Percentiles rank a stretch among this genome's conserved stretches.
Conservation (phyloP, 2,888 invertebrate species). For the Xanthostigma xanthostigma region DNA sequence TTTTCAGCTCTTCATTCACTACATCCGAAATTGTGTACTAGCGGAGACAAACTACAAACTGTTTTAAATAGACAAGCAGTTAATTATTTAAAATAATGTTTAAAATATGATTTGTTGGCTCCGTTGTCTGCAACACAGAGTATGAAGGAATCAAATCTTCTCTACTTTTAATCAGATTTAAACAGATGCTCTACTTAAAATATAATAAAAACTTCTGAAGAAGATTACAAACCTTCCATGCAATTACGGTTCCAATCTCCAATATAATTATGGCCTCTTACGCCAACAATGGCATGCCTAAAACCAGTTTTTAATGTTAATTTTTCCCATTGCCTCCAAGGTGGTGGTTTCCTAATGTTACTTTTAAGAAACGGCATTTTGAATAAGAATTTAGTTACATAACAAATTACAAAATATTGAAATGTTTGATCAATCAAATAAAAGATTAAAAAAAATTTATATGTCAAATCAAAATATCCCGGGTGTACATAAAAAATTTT, state of each 20-base stretch:
- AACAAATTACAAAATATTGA: conserved; percentile 10
- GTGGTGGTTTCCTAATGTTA: conserved; percentile 13
- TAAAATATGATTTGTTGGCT: background rate
- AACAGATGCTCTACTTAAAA: background rate
- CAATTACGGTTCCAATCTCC: conserved; percentile 45
- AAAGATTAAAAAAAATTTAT: background rate
- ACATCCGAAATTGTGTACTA: background rate
- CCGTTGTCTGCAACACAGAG: background rate
- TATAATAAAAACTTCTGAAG: background rate
- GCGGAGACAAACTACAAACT: too few species aligned
- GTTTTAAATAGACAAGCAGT: background rate
- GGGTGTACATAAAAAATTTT: too few species aligned
- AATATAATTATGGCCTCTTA: conserved; percentile 34
- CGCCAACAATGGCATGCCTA: conserved; percentile 38
- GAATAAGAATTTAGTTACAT: conserved; percentile 6
- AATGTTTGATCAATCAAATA: background rate
- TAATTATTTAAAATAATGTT: background rate
- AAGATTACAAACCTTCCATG: conserved; percentile 23
- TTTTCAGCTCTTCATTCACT: background rate
- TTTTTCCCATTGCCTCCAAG: conserved; percentile 28
- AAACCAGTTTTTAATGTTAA: conserved; percentile 38
- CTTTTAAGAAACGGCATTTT: conserved; percentile 22
- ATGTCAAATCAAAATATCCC: too few species aligned
- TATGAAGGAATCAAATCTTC: background rate
- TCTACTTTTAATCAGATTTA: too few species aligned